Evolutionary conservation across 2,888 invertebrate species (phyloP).

Genomic region (Leptinotarsa haldemani): DNA sequence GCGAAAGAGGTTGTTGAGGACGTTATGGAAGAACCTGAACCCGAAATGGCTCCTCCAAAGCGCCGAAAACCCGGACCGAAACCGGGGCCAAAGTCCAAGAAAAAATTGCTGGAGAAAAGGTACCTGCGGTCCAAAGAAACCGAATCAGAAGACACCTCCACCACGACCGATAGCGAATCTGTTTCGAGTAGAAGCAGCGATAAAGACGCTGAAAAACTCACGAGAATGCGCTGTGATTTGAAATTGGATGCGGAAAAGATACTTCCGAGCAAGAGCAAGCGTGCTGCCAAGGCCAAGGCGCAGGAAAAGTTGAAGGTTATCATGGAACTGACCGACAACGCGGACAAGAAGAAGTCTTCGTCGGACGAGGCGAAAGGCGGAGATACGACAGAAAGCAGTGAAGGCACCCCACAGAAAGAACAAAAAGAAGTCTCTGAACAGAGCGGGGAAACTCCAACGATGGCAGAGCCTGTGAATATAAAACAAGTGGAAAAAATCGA

Average conservation of each 20-base stretch:
- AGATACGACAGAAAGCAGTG: neutral
- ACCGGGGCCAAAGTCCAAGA: slow-evolving; percentile 42
- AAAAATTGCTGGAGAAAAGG: slow-evolving; percentile 20
- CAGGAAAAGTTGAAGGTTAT: slow-evolving; percentile 49
- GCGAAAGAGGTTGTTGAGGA: neutral
- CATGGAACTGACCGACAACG: slow-evolving; percentile 46
- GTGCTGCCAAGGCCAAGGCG: slow-evolving; percentile 54
- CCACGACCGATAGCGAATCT: slow-evolving; percentile 29
- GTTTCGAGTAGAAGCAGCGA: slow-evolving; percentile 24
- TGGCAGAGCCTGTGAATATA: neutral
- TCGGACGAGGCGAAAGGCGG: neutral
- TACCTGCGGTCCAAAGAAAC: slow-evolving; percentile 5
- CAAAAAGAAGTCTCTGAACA: neutral
- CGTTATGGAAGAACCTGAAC: neutral
- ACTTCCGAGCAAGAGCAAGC: slow-evolving; percentile 51
- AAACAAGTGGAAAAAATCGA: slow-evolving; percentile 17
- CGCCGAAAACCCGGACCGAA: slow-evolving; percentile 42
- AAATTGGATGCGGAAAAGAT: slow-evolving; percentile 29
- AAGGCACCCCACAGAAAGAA: neutral
- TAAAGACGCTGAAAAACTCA: slow-evolving; percentile 24
- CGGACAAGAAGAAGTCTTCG: slow-evolving; percentile 18
- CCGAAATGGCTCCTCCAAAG: slow-evolving; percentile 34
- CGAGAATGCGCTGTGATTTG: neutral
- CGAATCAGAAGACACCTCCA: slow-evolving; percentile 8
- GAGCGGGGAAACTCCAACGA: neutral